A percentile compares a stretch with the other conserved stretches of the same genome.
Evolutionary conservation across 2,113 vertebrate genomes (phyloP).

Genomic region (Puffinus mauretanicus): DNA sequence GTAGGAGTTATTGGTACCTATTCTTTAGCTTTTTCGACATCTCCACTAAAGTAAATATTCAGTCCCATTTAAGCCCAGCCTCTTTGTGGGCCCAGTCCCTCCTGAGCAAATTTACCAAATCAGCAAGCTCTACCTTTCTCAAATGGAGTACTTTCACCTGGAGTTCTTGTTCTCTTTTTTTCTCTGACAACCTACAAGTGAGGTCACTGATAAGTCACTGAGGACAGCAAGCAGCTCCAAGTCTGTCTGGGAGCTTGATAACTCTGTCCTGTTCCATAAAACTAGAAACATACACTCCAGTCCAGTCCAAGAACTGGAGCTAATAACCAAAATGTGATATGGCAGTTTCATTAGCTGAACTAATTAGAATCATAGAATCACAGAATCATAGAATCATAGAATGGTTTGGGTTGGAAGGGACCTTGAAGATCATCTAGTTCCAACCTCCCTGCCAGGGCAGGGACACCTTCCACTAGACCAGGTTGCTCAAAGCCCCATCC

Average conservation of each 20-base stretch:
- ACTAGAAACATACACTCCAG: not conserved
- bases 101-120: not conserved
- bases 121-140: not conserved
- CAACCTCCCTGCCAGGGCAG: too few relatives aligned
- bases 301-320: not conserved
- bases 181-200: not conserved
- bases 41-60: not conserved
- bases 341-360: not conserved
- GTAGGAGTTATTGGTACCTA: not conserved
- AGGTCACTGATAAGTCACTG: not conserved
- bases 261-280: not conserved
- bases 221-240: not conserved
- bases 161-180: not conserved
- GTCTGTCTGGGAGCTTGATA: not conserved
- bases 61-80: not conserved
- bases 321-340: not conserved
- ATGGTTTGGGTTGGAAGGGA: too few relatives aligned
- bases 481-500: too few relatives aligned
- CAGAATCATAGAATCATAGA: too few relatives aligned
- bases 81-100: not conserved
- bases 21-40: not conserved
- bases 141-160: not conserved
- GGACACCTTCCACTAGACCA: too few relatives aligned
- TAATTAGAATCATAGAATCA: not conserved
- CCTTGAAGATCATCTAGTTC: too few relatives aligned